Evolutionary conservation across 2,888 invertebrate species (phyloP).

Genomic region (Apocheima hispidaria): DNA sequence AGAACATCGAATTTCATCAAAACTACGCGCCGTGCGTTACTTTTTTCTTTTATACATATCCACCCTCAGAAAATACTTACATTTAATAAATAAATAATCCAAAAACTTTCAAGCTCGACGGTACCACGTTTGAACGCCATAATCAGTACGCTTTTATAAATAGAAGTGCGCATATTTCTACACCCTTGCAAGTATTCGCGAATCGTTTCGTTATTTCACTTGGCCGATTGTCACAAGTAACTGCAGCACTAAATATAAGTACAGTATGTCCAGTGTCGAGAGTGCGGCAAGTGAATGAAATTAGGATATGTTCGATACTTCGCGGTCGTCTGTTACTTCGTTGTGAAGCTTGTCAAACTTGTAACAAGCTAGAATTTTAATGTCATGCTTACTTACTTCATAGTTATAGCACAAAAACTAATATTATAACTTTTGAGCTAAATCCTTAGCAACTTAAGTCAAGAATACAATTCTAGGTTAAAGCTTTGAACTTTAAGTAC

Average conservation of each 20-base stretch:
- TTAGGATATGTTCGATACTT: slow-evolving; percentile 7
- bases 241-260: slow-evolving; percentile 26
- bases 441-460: too few species aligned
- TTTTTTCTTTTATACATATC: neutral
- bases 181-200: slow-evolving; percentile 24
- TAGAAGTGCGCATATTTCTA: slow-evolving; percentile 20
- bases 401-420: too few species aligned
- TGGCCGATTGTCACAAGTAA: slow-evolving; percentile 22
- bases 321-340: slow-evolving; percentile 6
- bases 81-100: neutral
- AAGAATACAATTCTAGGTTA: too few species aligned
- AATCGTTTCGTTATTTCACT: slow-evolving; percentile 38
- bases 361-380: neutral
- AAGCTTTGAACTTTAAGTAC: too few species aligned
- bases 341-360: neutral
- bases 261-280: slow-evolving; percentile 2
- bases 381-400: too few species aligned
- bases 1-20: too few species aligned
- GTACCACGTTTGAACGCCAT: slow-evolving; percentile 34
- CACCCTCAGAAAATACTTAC: too few species aligned
- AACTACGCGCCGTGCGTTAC: too few species aligned
- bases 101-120: slow-evolving; percentile 10
- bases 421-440: too few species aligned
- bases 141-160: slow-evolving; percentile 40
- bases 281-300: slow-evolving; percentile 19